Conservation (phyloP, 2,888 invertebrate genomes). For the Mallateleia sp. region DNA sequence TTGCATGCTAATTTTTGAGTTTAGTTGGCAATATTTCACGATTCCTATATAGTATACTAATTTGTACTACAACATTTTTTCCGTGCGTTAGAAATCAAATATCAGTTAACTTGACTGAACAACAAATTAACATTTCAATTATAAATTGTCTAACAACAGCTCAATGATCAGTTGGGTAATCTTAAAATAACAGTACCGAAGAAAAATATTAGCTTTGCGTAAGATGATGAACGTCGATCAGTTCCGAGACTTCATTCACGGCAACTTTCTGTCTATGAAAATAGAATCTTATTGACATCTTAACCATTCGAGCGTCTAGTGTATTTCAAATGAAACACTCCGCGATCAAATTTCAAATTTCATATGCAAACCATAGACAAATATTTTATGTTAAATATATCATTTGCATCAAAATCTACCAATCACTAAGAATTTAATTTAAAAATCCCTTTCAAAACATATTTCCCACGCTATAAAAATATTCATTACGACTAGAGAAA, state of each 20-base stretch:
- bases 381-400: constrained; percentile 10
- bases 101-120: too few relatives aligned
- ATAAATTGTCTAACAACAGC: too few relatives aligned
- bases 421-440: constrained; percentile 13
- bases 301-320: neutral
- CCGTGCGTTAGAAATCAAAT: too few relatives aligned
- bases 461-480: constrained; percentile 10
- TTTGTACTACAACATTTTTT: too few relatives aligned
- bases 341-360: constrained; percentile 31
- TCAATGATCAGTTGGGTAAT: too few relatives aligned
- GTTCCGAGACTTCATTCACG: neutral
- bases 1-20: too few relatives aligned
- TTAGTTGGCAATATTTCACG: too few relatives aligned
- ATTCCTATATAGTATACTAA: too few relatives aligned
- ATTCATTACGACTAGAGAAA: neutral
- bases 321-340: constrained; percentile 26
- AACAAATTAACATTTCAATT: too few relatives aligned
- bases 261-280: neutral
- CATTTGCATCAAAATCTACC: constrained; percentile 8
- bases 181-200: too few relatives aligned
- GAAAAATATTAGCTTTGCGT: neutral
- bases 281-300: constrained; percentile 14
- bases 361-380: constrained; percentile 23
- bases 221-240: neutral
- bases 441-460: neutral